Conservation (phyloP, 1,140 invertebrate genomes). For the Liolophura sinensis region DNA sequence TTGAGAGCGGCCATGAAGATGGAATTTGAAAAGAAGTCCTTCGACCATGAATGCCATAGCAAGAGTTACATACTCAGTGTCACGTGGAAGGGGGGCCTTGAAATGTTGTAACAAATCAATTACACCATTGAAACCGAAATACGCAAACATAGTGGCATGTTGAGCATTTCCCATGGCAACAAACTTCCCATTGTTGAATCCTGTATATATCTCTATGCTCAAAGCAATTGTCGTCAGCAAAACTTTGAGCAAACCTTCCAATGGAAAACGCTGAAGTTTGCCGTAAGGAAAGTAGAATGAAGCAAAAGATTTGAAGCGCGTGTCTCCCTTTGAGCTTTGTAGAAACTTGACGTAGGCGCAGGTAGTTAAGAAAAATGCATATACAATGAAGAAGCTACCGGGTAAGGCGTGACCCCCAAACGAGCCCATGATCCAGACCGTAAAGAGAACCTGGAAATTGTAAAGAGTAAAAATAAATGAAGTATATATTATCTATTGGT, state of each 20-base stretch:
- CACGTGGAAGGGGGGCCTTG: slow-evolving; percentile 51
- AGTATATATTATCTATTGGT: too few relatives aligned
- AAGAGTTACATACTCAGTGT: slow-evolving; percentile 57
- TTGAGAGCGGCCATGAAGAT: slow-evolving; percentile 60
- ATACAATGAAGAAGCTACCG: slow-evolving; percentile 61
- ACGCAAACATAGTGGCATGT: slow-evolving; percentile 65
- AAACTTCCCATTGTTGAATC: slow-evolving; percentile 51
- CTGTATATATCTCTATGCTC: slow-evolving; percentile 55
- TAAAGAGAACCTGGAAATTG: too few relatives aligned
- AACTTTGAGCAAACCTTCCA: slow-evolving; percentile 59
- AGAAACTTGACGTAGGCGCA: slow-evolving; percentile 30
- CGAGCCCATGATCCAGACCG: slow-evolving; percentile 52
- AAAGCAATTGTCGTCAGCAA: slow-evolving; percentile 54
- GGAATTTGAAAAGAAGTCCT: slow-evolving; percentile 61
- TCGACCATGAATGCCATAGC: slow-evolving; percentile 59
- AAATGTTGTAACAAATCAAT: slow-evolving; percentile 57
- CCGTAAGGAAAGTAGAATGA: slow-evolving; percentile 50
- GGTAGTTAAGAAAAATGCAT: slow-evolving; percentile 53
- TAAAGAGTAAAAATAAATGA: too few relatives aligned
- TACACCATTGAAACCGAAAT: slow-evolving; percentile 60
- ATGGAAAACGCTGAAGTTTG: slow-evolving; percentile 31
- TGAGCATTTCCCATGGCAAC: slow-evolving; percentile 60
- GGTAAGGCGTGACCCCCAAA: slow-evolving; percentile 61
- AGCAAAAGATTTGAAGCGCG: slow-evolving; percentile 44
- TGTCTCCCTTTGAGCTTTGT: slow-evolving; percentile 13